Evolutionary conservation across 2,888 invertebrate genomes (phyloP).

Genomic region (Aradus depressus): DNA sequence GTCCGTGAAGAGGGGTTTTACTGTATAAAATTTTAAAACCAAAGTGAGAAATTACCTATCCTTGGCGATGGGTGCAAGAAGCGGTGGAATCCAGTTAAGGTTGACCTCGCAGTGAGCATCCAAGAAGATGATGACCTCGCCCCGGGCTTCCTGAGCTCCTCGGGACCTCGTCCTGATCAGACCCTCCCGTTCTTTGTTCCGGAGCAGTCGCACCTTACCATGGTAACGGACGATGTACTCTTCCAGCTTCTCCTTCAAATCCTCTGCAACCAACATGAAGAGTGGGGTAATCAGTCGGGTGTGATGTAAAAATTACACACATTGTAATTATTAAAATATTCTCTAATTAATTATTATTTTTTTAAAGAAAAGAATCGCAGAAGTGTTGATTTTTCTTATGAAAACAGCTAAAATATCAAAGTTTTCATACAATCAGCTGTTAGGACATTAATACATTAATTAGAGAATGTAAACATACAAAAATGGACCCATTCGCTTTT

Average conservation of each 20-base stretch:
- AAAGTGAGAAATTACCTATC: conserved; percentile 44
- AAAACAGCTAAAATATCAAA: no score
- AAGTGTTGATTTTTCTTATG: no score
- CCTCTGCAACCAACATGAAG: conserved; percentile 42
- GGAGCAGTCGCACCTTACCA: conserved; percentile 78
- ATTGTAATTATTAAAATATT: no score
- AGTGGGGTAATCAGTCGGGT: no score
- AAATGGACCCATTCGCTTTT: no score
- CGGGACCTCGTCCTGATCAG: conserved; percentile 84
- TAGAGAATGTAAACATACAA: no score
- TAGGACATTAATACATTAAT: no score
- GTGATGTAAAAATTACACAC: no score
- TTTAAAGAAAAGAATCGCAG: no score
- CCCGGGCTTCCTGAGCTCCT: conserved; percentile 81
- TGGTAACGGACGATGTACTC: conserved; percentile 72
- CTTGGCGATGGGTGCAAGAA: conserved; percentile 84
- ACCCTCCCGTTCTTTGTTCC: conserved; percentile 83
- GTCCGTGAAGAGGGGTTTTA: no score
- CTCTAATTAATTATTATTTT: no score
- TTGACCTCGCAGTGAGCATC: conserved; percentile 99
- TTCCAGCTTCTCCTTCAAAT: conserved; percentile 73
- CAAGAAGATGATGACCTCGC: conserved; percentile 92
- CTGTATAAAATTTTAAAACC: not conserved
- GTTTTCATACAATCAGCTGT: no score
- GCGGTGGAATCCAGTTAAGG: conserved; percentile 90